Conservation (phyloP, 2,888 invertebrate genomes). For the Ashinkailepas kermadecensis region DNA sequence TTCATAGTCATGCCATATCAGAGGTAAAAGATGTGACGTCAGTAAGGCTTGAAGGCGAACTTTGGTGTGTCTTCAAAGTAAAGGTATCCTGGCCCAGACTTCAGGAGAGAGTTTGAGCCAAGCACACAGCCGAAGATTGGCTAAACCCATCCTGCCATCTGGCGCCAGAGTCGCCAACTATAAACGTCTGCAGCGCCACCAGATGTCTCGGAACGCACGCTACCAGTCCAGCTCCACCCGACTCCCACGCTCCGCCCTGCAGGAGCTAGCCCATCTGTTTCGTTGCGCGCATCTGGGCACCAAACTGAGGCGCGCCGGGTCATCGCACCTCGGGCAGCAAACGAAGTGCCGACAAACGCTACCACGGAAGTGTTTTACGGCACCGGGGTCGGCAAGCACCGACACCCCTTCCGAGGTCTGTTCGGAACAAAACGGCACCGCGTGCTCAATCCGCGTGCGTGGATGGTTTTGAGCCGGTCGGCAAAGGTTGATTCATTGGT, state of each 20-base stretch:
- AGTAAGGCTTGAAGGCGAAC: no score
- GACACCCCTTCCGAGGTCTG: neutral
- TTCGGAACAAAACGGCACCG: no score
- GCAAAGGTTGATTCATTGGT: neutral
- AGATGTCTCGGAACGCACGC: neutral
- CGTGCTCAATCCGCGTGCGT: no score
- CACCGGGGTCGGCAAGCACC: neutral
- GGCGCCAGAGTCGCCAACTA: neutral
- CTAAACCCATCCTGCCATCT: neutral
- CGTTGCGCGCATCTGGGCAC: neutral
- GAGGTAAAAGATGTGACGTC: no score
- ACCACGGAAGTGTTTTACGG: no score
- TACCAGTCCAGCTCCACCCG: neutral
- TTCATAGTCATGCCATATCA: no score
- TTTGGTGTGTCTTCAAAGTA: no score
- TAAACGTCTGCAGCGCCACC: neutral
- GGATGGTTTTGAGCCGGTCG: no score
- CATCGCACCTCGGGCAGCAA: neutral
- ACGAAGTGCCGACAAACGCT: neutral
- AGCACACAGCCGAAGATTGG: neutral
- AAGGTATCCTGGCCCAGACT: no score
- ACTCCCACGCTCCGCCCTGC: neutral
- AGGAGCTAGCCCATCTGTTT: neutral
- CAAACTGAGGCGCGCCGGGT: neutral
- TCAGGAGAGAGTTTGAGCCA: neutral